phyloP scores from a whole-genome alignment of 2,888 invertebrate species.

The Thysanoteuthis rhombus region DNA sequence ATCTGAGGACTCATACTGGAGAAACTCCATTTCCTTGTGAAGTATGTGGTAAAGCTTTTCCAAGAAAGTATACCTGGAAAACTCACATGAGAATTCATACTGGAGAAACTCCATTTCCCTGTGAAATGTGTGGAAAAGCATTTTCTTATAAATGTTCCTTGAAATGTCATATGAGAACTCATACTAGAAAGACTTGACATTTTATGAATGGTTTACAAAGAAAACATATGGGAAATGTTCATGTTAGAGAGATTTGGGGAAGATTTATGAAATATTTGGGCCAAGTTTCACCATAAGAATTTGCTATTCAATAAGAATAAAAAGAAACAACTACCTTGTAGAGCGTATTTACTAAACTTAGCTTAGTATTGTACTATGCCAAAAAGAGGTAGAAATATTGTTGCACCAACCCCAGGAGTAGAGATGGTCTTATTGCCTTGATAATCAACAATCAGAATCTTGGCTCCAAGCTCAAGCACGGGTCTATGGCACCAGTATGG shows the following conservation, averaged over 20 bases:
- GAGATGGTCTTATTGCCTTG: no score
- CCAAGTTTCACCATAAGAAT: no score
- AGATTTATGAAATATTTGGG: no score
- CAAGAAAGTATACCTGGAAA: not conserved
- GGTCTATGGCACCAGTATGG: no score
- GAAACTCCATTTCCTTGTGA: not conserved
- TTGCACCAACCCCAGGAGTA: no score
- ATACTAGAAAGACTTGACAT: not conserved
- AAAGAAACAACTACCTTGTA: no score
- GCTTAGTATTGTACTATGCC: no score
- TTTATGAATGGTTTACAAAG: not conserved
- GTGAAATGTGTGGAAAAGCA: conserved; percentile 1
- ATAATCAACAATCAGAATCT: no score
- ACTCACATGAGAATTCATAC: conserved; percentile 21
- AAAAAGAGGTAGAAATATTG: no score
- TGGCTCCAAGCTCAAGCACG: no score
- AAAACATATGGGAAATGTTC: not conserved
- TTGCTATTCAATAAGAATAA: no score
- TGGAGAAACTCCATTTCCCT: not conserved
- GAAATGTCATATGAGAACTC: not conserved
- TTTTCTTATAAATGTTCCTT: conserved; percentile 22
- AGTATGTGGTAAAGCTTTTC: conserved; percentile 19
- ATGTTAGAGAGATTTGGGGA: not conserved
- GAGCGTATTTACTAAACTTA: no score
- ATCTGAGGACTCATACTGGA: conserved; percentile 15